Evolutionary conservation across 2,888 invertebrate genomes (phyloP), one percentile per base, ranked within the genome.

Genomic region (Poecilobothrus nobilitatus): DNA sequence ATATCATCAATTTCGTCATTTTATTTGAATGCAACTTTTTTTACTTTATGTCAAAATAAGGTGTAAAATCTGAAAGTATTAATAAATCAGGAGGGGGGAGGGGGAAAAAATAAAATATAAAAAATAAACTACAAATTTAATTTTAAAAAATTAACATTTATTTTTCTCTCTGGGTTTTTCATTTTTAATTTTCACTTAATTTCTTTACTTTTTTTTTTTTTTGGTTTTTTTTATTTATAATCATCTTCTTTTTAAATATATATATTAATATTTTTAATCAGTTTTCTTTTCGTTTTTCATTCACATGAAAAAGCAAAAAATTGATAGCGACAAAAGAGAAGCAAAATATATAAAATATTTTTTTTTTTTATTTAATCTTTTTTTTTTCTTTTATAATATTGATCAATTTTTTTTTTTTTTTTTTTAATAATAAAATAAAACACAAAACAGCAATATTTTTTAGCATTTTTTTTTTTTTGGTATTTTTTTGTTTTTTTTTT

Each of bases 141-240:
- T 53, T 53, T 53, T 53, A 53, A 53, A 53, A 53, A 53, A 53
- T 53, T 53, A 53, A 53, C 53, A 53, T 53, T 53, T 53, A 53
- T 53, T 53, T 37, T 53, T 53, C 53, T 53, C 53, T 53, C 53
- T 53, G 53, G 53, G 18, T 18, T 53, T 53, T 53, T 53, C 18
- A 53, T 53, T 53, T 53, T 53, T 18, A 53, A 53, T 53, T 53
- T 53, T 53, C 53, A 53, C 53, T 53, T 53, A 15, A 53, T 53
- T 53, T 53, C n/a, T 53, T 53, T 53, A 6, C 18, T 53, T 53
- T 12, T 18, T 53, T 53, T 18, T 53, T 53, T 53, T 18, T 2
- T n/a, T 18, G 7, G 7, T 53, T 53, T 53, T 53, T 53, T 18
- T 53, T 53, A 12, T 18, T n/a, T 18, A 53, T 53, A 53, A 18